phyloP scores from a whole-genome alignment of 2,113 vertebrate genomes.

The Gorilla gorilla region DNA sequence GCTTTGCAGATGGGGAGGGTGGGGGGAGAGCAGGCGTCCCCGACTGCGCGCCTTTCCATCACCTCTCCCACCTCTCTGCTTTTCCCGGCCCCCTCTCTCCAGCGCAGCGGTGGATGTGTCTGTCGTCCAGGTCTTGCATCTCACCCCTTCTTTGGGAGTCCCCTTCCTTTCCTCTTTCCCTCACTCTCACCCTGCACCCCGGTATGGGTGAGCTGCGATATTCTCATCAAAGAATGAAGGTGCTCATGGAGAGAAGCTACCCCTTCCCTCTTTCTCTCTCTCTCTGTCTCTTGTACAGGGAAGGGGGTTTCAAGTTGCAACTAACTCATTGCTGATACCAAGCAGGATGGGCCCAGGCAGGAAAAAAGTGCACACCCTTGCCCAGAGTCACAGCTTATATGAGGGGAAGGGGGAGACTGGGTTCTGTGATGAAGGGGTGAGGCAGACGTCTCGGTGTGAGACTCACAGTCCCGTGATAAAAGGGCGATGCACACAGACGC shows the following conservation, averaged over 20 bases:
- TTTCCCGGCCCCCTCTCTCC: neutral
- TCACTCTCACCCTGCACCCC: neutral
- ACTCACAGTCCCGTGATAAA: too few species aligned
- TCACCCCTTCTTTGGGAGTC: neutral
- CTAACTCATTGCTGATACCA: neutral
- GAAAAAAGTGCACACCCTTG: neutral
- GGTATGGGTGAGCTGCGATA: neutral
- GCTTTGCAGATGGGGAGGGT: neutral
- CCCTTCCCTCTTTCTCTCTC: neutral
- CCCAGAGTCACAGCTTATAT: neutral
- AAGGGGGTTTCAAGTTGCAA: neutral
- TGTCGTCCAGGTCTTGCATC: neutral
- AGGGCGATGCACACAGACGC: too few species aligned
- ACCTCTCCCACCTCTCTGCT: slow-evolving; percentile 17
- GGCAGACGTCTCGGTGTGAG: too few species aligned
- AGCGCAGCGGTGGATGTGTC: rapidly evolving
- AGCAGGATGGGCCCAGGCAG: rapidly evolving
- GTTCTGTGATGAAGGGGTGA: too few species aligned
- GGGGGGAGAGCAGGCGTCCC: neutral
- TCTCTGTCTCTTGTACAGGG: neutral
- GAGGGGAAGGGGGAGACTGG: neutral
- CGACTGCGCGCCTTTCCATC: neutral
- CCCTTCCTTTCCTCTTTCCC: too few species aligned
- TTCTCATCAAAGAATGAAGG: rapidly evolving
- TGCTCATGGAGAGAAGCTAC: too few species aligned